A percentile compares a stretch with the other conserved stretches of the same genome.
Conservation (phyloP, 2,113 vertebrate genomes). For the Labrus mixtus region DNA sequence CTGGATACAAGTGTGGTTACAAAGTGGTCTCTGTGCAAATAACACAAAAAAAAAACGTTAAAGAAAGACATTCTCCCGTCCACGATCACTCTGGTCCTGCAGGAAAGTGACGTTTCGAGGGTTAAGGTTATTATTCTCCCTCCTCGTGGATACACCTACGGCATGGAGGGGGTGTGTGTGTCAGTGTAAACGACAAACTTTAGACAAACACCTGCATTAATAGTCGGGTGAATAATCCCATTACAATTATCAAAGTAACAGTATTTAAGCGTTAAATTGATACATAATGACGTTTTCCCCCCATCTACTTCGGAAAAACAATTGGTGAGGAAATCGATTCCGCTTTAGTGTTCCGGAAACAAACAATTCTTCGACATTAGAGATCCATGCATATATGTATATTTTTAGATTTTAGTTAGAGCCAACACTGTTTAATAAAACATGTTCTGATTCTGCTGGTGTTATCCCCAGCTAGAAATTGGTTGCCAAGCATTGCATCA, state of each 20-base stretch:
- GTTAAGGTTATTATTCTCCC: neutral
- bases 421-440: conserved; percentile 89
- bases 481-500: conserved; percentile 91
- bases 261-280: conserved; percentile 11
- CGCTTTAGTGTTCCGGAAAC: conserved; percentile 66
- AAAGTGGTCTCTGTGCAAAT: conserved; percentile 1
- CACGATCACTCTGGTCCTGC: neutral
- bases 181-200: conserved; percentile 28
- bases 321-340: conserved; percentile 39
- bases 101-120: neutral
- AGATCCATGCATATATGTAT: conserved; percentile 85
- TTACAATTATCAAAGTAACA: neutral
- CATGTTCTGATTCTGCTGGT: conserved; percentile 87
- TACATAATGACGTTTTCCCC: neutral
- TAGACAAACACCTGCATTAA: conserved; percentile 15
- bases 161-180: conserved; percentile 10
- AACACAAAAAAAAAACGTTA: neutral
- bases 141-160: neutral
- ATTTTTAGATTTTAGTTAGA: conserved; percentile 85
- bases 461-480: conserved; percentile 88
- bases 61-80: conserved; percentile 3
- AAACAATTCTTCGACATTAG: conserved; percentile 83
- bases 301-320: conserved; percentile 9
- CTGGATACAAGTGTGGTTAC: conserved; percentile 12
- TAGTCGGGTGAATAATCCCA: conserved; percentile 12